Base-by-base conservation (phyloP, 2,888 invertebrate species). In the Coenonympha glycerion region DNA sequence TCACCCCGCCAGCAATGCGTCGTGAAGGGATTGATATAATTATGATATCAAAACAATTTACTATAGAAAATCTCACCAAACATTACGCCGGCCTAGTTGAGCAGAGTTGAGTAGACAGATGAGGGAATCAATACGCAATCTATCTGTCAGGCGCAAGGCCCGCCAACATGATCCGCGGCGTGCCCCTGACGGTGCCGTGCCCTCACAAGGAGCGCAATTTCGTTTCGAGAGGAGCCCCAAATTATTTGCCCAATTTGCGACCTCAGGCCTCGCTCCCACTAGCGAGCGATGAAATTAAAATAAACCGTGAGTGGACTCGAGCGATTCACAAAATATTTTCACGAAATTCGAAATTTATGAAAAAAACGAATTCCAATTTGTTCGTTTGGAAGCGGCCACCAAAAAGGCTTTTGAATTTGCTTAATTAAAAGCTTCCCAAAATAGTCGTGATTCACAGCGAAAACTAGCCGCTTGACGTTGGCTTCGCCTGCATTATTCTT, bases 81-180 rank as follows among this genome's bases (percentile, higher is more conserved):
- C n/a, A n/a, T n/a, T n/a, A n/a, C n/a, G 39, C 28, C 57, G 57
- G 52, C 54, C 47, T 22, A 47, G 49, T 52, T 11, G 4, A 19
- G 19, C 19, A 19, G 19, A 13, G n/a, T 13, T 18, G 33, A n/a
- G 24, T 16, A 6, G 56, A 63, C n/a, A n/a, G 68, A 64, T 64
- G 65, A 55, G 54, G 46, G 48, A 69, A 71, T 74, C 77, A 70
- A 76, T 76, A 71, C 66, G 71, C 68, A 78, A 79, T 78, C 39
- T 24, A 15, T 4, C 15, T 39, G 39, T 39, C 39, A 39, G 3
- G 9, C 39, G 39, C 39, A 39, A 22, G 13, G 22, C 8, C 13
- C 15, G 39, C 16, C 16, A 9, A 3, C 6, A 9, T 13, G 6
- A 6, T 72, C 65, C 66, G 67, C 64, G 63, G 63, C 62, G 60